Conservation (phyloP, 2,797 vertebrate genomes). For the Sebastes iracundus region DNA sequence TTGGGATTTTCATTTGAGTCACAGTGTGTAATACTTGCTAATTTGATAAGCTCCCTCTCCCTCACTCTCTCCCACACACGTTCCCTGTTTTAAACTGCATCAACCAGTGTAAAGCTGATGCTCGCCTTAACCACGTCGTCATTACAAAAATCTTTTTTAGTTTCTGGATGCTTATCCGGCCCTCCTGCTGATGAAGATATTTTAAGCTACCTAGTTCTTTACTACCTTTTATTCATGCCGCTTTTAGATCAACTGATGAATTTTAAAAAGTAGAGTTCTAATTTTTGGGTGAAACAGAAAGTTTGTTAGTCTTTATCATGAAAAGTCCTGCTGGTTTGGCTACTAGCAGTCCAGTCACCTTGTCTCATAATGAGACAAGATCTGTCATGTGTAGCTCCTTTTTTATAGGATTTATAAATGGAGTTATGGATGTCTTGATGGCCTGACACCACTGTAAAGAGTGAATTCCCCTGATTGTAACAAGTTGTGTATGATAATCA, state of each 20-base stretch:
- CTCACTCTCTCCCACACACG: background rate
- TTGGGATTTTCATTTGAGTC: constrained; percentile 83
- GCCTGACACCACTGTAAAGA: background rate
- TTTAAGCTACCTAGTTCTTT: background rate
- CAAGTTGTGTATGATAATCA: background rate
- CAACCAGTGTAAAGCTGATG: constrained; percentile 1
- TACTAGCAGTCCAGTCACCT: background rate
- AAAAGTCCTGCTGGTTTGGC: background rate
- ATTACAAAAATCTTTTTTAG: background rate
- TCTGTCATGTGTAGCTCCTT: background rate
- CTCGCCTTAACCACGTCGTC: background rate
- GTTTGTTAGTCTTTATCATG: background rate
- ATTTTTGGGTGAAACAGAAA: background rate
- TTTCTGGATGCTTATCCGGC: background rate
- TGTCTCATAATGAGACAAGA: background rate
- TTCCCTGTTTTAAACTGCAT: constrained; percentile 6
- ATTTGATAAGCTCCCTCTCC: constrained; percentile 66
- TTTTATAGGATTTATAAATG: background rate
- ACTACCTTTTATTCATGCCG: background rate
- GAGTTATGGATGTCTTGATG: background rate
- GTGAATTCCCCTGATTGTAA: background rate
- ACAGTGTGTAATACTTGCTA: constrained; percentile 78
- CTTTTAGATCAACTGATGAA: background rate
- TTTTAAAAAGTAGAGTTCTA: background rate
- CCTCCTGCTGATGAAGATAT: background rate